Evolutionary conservation across 2,888 invertebrate species (phyloP).

Genomic region (Leptura quadrifasciata): DNA sequence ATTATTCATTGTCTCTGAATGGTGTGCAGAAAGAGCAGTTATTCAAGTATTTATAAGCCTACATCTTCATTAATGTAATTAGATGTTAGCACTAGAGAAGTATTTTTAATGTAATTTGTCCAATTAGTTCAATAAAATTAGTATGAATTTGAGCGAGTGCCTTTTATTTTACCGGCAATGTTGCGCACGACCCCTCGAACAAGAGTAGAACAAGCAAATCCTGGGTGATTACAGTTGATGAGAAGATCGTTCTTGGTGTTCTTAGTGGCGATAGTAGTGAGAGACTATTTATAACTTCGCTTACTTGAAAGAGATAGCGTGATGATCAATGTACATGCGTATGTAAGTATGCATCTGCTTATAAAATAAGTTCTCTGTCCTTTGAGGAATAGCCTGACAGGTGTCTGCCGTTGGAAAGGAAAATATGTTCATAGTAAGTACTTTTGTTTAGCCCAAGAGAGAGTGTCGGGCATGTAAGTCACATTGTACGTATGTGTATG

Average conservation of each 20-base stretch:
- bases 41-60: conserved; percentile 1
- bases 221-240: conserved; percentile 7
- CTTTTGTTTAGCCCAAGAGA: conserved; percentile 3
- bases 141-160: neutral
- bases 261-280: neutral
- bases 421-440: conserved; percentile 4
- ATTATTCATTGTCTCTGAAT: conserved; percentile 3
- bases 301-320: conserved; percentile 2
- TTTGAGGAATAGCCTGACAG: neutral
- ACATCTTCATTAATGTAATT: neutral
- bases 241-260: conserved; percentile 7
- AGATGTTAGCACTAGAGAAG: neutral
- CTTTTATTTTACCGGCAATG: conserved; percentile 2
- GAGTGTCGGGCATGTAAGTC: neutral
- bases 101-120: neutral
- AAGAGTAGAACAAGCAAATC: neutral
- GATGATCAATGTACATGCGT: neutral
- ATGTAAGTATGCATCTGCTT: neutral
- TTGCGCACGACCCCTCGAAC: neutral
- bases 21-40: neutral
- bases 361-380: neutral
- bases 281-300: neutral
- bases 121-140: conserved; percentile 3
- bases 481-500: neutral
- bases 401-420: neutral